phyloP scores from a whole-genome alignment of 2,113 vertebrate species.

The Empidonax alnorum region DNA sequence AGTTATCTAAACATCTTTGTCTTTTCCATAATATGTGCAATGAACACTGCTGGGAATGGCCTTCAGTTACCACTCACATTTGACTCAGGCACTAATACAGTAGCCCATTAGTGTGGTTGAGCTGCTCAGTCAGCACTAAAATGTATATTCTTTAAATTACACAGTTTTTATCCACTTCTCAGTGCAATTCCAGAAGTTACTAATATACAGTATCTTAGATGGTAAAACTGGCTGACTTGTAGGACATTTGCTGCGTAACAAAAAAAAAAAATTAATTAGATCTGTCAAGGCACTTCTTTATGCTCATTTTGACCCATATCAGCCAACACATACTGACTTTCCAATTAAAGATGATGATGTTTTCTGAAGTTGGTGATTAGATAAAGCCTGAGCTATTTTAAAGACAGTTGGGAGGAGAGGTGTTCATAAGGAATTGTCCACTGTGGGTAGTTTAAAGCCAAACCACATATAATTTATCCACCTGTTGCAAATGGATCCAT shows the following conservation, averaged over 20 bases:
- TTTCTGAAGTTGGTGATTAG: neutral
- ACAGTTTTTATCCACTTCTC: neutral
- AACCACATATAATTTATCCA: neutral
- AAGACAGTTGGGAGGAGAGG: neutral
- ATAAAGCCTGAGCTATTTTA: neutral
- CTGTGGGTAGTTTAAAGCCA: neutral
- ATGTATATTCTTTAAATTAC: neutral
- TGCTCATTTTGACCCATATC: neutral
- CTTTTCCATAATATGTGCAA: neutral
- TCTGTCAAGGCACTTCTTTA: neutral
- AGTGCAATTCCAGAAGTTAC: neutral
- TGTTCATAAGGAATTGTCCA: neutral
- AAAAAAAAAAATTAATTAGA: neutral
- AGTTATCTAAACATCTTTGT: neutral
- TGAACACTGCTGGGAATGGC: neutral
- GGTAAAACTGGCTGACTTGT: neutral
- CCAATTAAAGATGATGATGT: neutral
- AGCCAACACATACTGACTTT: neutral
- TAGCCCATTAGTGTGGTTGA: neutral
- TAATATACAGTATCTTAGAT: neutral
- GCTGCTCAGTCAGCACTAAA: neutral
- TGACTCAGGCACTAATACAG: neutral
- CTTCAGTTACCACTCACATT: neutral
- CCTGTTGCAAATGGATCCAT: conserved; percentile 1
- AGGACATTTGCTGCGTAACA: neutral